These are phyloP conservation scores for Pseudorhiza aurosa DNA, from an alignment of 30 jellyfish, hydroid and myxozoan genomes.

Conservation along the genomic window DNA sequence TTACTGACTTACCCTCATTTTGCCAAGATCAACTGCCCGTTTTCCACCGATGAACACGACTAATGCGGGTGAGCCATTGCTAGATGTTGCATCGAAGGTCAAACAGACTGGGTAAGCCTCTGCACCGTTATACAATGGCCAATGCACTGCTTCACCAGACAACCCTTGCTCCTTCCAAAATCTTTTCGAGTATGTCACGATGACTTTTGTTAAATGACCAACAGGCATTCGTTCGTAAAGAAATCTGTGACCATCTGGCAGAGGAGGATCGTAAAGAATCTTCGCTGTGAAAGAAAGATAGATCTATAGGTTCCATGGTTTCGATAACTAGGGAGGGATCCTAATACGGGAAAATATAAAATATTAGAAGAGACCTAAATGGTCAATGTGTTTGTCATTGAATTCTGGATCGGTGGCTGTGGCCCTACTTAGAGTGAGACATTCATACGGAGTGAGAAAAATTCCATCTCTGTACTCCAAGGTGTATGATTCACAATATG, in stretches of 20 bases:
- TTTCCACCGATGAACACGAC: constrained; percentile 66
- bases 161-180: constrained; percentile 79
- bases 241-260: constrained; percentile 48
- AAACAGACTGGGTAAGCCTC: constrained; percentile 59
- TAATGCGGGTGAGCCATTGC: constrained; percentile 66
- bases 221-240: constrained; percentile 63
- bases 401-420: no score
- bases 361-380: no score
- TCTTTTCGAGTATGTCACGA: constrained; percentile 61
- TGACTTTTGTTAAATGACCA: constrained; percentile 62
- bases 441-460: no score
- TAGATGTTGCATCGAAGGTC: constrained; percentile 69
- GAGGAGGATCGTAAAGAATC: constrained; percentile 53
- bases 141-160: constrained; percentile 69
- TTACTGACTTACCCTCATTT: constrained; percentile 70
- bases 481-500: no score
- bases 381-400: no score
- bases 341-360: no score
- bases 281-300: constrained; percentile 17
- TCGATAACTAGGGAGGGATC: no score
- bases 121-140: constrained; percentile 63
- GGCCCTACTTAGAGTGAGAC: neutral
- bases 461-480: no score
- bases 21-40: constrained; percentile 56
- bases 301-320: neutral